Evolutionary conservation across 2,797 vertebrate genomes (phyloP).

Genomic region (Microctenopoma stevenorrisi): DNA sequence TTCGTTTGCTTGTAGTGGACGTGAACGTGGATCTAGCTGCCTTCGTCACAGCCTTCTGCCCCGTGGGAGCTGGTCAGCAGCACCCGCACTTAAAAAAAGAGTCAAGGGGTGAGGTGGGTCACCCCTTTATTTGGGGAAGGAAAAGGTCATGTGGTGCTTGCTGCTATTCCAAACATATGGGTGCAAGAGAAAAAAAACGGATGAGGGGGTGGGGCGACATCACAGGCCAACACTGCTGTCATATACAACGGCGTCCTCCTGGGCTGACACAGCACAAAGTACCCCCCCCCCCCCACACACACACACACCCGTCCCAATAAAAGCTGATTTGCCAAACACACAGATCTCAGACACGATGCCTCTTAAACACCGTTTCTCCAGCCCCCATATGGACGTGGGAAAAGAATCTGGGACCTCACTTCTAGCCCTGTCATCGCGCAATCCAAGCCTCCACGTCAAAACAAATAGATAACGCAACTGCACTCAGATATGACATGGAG

Average conservation of each 20-base stretch:
- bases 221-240: slow-evolving; percentile 42
- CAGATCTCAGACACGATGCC: slow-evolving; percentile 6
- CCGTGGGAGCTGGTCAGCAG: slow-evolving; percentile 55
- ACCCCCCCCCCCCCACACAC: slow-evolving; percentile 8
- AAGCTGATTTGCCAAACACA: neutral
- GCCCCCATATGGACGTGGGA: neutral
- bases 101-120: slow-evolving; percentile 59
- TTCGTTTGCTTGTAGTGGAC: slow-evolving; percentile 6
- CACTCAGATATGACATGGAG: slow-evolving; percentile 9
- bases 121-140: slow-evolving; percentile 68
- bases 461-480: slow-evolving; percentile 17
- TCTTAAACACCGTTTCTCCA: slow-evolving; percentile 10
- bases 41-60: slow-evolving; percentile 76
- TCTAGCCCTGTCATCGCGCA: neutral
- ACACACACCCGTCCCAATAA: neutral
- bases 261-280: slow-evolving; percentile 78
- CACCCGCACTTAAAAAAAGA: slow-evolving; percentile 34
- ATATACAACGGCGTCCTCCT: slow-evolving; percentile 60
- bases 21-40: slow-evolving; percentile 19
- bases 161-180: slow-evolving; percentile 65
- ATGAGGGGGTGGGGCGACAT: slow-evolving; percentile 3
- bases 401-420: neutral
- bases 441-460: slow-evolving; percentile 6
- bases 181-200: slow-evolving; percentile 3
- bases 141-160: slow-evolving; percentile 74